These are phyloP conservation scores for Ophion ventricosus DNA, from an alignment of 2,888 invertebrate species.

Conservation along the genomic window DNA sequence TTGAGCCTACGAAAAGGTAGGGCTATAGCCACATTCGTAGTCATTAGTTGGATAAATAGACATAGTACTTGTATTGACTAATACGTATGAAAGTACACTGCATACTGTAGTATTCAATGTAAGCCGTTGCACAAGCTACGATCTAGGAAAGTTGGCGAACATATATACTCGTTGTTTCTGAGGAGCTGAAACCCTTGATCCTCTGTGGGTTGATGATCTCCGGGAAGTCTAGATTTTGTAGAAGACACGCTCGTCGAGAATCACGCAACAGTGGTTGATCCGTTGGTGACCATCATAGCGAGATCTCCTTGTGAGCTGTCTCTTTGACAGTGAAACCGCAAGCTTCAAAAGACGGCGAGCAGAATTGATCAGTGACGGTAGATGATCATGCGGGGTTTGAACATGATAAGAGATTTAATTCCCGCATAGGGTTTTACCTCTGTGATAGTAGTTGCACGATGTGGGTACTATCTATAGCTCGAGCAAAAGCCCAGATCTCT, in stretches of 20 bases:
- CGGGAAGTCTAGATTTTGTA: slow-evolving; percentile 50
- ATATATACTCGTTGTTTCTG: slow-evolving; percentile 7
- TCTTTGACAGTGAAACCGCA: slow-evolving; percentile 52
- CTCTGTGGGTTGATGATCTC: slow-evolving; percentile 23
- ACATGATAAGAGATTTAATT: slow-evolving; percentile 38
- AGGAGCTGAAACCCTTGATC: slow-evolving; percentile 16
- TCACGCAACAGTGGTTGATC: slow-evolving; percentile 17
- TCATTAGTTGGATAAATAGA: slow-evolving; percentile 35
- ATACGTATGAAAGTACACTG: slow-evolving; percentile 11
- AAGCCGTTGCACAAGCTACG: slow-evolving; percentile 14
- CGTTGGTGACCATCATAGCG: slow-evolving; percentile 39
- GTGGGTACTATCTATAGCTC: slow-evolving; percentile 4
- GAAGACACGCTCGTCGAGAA: slow-evolving; percentile 43
- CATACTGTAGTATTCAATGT: not conserved
- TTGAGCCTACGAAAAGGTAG: not conserved
- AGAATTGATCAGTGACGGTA: slow-evolving; percentile 56
- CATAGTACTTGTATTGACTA: slow-evolving; percentile 14
- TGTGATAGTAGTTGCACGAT: slow-evolving; percentile 21
- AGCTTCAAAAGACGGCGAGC: slow-evolving; percentile 19
- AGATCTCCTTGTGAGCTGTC: slow-evolving; percentile 48
- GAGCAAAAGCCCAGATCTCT: slow-evolving; percentile 38
- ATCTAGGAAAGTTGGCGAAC: slow-evolving; percentile 35
- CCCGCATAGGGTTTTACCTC: slow-evolving; percentile 14
- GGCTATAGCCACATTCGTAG: not conserved
- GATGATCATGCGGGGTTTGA: slow-evolving; percentile 49